Evolutionary conservation across 2,888 invertebrate genomes (phyloP).

Genomic region (Globia sparganii): DNA sequence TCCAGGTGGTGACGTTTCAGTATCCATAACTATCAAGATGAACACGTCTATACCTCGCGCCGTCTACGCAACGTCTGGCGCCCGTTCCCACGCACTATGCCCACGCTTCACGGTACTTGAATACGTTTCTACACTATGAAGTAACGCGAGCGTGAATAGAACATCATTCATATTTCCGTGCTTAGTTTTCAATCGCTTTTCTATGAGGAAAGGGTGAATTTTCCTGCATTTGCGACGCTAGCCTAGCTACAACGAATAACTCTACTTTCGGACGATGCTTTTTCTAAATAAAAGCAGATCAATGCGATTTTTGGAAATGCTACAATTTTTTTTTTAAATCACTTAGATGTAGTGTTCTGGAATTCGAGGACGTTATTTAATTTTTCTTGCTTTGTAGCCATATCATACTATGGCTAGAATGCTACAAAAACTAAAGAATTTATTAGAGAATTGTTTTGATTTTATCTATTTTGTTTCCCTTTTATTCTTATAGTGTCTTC

Average conservation of each 20-base stretch:
- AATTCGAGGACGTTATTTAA: too few species aligned
- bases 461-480: too few species aligned
- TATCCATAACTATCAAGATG: not conserved
- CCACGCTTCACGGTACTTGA: slow-evolving; percentile 24
- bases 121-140: slow-evolving; percentile 6
- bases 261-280: not conserved
- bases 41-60: not conserved
- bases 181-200: not conserved
- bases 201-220: not conserved
- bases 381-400: too few species aligned
- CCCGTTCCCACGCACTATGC: slow-evolving; percentile 38
- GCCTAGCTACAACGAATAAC: not conserved
- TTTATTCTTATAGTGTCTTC: not conserved
- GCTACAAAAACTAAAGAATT: too few species aligned
- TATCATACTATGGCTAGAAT: too few species aligned
- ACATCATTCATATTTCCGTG: not conserved
- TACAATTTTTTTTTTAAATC: too few species aligned
- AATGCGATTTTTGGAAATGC: too few species aligned
- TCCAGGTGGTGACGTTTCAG: not conserved
- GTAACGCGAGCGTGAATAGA: slow-evolving; percentile 12
- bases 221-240: not conserved
- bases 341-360: too few species aligned
- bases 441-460: too few species aligned
- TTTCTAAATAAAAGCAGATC: not conserved
- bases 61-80: slow-evolving; percentile 34